phyloP scores from a whole-genome alignment of 2,113 vertebrate species.

The Sitta europaea region DNA sequence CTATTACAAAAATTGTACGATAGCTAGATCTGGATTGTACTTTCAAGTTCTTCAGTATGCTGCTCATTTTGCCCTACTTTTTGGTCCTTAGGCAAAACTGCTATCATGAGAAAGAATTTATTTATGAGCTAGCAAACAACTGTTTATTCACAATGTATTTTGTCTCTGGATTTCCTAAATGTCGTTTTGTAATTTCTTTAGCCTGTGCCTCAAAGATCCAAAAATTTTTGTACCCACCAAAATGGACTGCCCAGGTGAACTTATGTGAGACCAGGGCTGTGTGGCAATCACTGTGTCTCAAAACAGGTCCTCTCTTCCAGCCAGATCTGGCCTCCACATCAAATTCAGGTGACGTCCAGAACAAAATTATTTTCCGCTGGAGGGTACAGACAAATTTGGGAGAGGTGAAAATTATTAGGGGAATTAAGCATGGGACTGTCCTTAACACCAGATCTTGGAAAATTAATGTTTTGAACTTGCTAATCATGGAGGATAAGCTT shows the following conservation, averaged over 20 bases:
- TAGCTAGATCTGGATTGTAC: not conserved
- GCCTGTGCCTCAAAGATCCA: not conserved
- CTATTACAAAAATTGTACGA: not conserved
- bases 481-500: not conserved
- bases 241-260: not conserved
- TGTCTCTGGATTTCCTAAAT: not conserved
- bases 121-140: not conserved
- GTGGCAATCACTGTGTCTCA: not conserved
- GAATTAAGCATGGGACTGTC: not conserved
- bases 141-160: not conserved
- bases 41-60: not conserved
- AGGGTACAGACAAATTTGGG: rapidly evolving
- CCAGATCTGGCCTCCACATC: not conserved
- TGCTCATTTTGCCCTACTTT: not conserved
- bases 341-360: not conserved
- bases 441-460: not conserved
- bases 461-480: not conserved
- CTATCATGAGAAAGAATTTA: not conserved
- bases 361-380: not conserved
- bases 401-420: not conserved
- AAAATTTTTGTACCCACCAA: not conserved
- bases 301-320: not conserved
- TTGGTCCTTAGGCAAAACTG: not conserved
- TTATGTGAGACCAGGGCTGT: not conserved
- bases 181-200: not conserved